These are phyloP conservation scores for Halcyon badia DNA, from an alignment of 2,797 vertebrate genomes.

Conservation along the genomic window DNA sequence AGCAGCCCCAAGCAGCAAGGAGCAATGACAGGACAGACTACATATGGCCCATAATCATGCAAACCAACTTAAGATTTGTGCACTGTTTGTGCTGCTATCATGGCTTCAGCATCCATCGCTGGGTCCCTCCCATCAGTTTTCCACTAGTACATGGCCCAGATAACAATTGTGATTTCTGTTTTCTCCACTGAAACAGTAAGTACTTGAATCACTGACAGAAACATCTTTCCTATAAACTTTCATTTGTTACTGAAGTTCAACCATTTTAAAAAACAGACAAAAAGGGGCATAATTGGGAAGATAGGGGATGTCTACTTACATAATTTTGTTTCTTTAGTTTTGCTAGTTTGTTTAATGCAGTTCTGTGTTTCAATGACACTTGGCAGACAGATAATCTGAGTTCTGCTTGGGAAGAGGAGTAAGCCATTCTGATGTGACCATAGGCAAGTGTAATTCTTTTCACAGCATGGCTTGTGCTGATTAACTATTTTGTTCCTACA, in stretches of 20 bases:
- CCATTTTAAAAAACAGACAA: not conserved
- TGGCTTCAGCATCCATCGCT: not conserved
- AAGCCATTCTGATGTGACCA: not conserved
- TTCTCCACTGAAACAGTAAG: not conserved
- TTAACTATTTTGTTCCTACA: not conserved
- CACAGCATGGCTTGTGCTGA: not conserved
- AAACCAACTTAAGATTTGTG: not conserved
- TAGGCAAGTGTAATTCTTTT: not conserved
- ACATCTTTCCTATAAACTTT: not conserved
- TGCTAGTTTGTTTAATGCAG: not conserved
- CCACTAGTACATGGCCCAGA: not conserved
- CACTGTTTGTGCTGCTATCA: not conserved
- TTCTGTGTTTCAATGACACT: not conserved
- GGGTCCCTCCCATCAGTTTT: not conserved
- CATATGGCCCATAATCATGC: rapidly evolving
- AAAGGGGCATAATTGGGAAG: not conserved
- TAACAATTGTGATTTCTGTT: not conserved
- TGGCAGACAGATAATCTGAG: not conserved
- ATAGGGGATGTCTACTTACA: not conserved
- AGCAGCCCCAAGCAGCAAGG: not conserved
- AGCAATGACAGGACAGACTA: not conserved
- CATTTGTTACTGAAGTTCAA: not conserved
- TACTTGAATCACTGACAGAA: not conserved
- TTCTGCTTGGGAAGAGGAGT: not conserved
- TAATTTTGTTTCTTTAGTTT: not conserved